These are phyloP conservation scores for Charina bottae DNA, from an alignment of 2,113 vertebrate genomes.

Conservation along the genomic window DNA sequence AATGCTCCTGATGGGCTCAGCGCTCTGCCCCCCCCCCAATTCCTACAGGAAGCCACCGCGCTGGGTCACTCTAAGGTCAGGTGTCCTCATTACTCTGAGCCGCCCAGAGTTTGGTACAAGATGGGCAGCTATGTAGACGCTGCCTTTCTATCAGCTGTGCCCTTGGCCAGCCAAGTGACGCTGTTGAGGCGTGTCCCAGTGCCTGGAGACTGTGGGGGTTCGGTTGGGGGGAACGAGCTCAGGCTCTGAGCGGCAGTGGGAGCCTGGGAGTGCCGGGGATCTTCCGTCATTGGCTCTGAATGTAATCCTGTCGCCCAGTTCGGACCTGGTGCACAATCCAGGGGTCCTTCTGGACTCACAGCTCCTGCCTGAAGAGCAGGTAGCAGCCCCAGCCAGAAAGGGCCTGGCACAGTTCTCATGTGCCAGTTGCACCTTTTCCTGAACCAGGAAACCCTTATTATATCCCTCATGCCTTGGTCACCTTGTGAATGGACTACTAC, in stretches of 20 bases:
- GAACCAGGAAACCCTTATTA: no score
- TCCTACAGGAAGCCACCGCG: not conserved
- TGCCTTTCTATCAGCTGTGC: no score
- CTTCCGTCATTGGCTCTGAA: not conserved
- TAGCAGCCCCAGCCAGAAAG: not conserved
- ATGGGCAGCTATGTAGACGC: not conserved
- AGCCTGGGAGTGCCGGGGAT: not conserved
- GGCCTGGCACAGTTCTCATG: no score
- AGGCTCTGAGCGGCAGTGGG: no score
- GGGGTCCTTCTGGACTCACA: not conserved
- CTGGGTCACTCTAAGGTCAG: accelerated
- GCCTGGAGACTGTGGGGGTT: no score
- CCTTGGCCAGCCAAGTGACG: no score
- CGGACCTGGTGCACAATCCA: no score
- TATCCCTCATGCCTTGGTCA: not conserved
- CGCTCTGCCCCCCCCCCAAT: not conserved
- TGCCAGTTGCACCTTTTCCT: no score
- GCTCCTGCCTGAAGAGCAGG: not conserved
- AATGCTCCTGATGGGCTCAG: not conserved
- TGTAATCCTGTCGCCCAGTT: not conserved
- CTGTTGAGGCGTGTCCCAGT: no score
- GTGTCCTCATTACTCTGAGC: not conserved
- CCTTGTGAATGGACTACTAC: not conserved
- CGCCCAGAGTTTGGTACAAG: not conserved
- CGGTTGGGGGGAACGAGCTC: not conserved